Evolutionary conservation across 92 coral and sea anemone species (phyloP), one percentile per base, ranked within the genome.

Genomic region (Parazoanthus swiftii): DNA sequence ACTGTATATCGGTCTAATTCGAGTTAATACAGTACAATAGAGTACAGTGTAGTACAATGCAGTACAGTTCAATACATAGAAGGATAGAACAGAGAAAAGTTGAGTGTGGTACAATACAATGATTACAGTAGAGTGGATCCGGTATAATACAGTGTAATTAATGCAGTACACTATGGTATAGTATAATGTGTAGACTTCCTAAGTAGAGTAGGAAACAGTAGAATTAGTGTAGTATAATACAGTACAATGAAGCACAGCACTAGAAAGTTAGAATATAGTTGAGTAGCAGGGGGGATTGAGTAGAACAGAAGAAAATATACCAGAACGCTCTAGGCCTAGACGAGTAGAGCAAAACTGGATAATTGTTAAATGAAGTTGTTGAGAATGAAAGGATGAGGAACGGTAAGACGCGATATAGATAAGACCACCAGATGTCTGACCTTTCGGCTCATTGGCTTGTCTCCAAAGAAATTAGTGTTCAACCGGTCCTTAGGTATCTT

Each of bases 401-500:
- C 44, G 9, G 4, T 75, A 14, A 25, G 8, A 50, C 16, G 63
- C 21, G 68, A 79, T 1, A 51, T 54, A 54, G 33, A 29, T 29
- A 29, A 29, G 33, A 29, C 33, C 33, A 29, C 33, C 33, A 29
- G 33, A 29, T 29, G 11, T 5, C 50, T 81, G 72, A 95, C 98
- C 96, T 91, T 92, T 88, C 98, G 91, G 36, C 50, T 86, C 42
- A 95, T 89, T 7, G 98, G 98, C 82, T 96, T 96, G 80, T 87
- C 94, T 68, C 88, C 84, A 74, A 93, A 96, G 87, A 96, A 96
- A 16, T 70, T 81, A 56, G 92, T 80, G 90, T 93, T 96, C 23
- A 89, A 88, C 70, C 98, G 93, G 50, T 94, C 91, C 77, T 89
- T 92, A 8, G 98, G 95, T 4, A 93, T 93, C 39, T 65, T 89